These are phyloP conservation scores for Xestia rhomboidea DNA, from an alignment of 2,888 invertebrate species.

Conservation along the genomic window DNA sequence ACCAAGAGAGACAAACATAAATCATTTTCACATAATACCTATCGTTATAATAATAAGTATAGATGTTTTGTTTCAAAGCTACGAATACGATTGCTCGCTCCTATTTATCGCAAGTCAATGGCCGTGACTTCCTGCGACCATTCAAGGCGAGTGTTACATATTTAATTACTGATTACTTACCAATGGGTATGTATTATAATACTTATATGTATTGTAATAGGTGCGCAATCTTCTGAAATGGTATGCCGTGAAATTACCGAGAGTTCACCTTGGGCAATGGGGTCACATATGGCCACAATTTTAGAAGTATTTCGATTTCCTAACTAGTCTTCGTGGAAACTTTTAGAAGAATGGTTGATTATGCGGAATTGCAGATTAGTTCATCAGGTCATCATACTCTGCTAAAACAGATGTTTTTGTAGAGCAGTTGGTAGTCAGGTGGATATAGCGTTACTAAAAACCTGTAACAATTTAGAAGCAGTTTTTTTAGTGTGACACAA, in stretches of 20 bases:
- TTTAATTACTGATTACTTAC: constrained; percentile 48
- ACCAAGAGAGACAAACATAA: background rate
- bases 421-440: constrained; percentile 12
- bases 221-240: constrained; percentile 25
- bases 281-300: background rate
- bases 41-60: background rate
- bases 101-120: constrained; percentile 74
- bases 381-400: constrained; percentile 15
- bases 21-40: background rate
- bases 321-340: background rate
- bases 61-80: constrained; percentile 26
- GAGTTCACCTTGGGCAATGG: constrained; percentile 19
- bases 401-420: constrained; percentile 8
- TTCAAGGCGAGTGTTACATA: constrained; percentile 69
- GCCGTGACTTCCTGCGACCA: constrained; percentile 75
- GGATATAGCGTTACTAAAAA: background rate
- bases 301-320: background rate
- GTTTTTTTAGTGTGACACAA: background rate
- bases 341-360: background rate
- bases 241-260: constrained; percentile 1
- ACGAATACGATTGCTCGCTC: constrained; percentile 25
- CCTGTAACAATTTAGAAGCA: background rate
- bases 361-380: background rate
- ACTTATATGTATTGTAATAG: background rate
- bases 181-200: constrained; percentile 30